Evolutionary conservation across 2,113 vertebrate species (phyloP).

Genomic region (Percina caprodes): DNA sequence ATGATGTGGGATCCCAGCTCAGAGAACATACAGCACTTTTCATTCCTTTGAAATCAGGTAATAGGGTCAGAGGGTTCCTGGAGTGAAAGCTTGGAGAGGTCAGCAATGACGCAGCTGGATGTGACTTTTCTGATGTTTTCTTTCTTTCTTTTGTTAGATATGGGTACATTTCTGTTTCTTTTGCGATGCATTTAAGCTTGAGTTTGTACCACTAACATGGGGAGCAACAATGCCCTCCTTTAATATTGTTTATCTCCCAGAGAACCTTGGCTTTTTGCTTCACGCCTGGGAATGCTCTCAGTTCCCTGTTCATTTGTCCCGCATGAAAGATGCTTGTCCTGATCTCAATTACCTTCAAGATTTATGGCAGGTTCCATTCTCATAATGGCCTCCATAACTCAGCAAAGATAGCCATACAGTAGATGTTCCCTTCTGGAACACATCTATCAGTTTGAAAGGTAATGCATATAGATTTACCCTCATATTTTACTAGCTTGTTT

Average conservation of each 20-base stretch:
- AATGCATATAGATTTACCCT: slow-evolving; percentile 38
- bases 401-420: slow-evolving; percentile 50
- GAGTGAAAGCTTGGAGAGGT: slow-evolving; percentile 5
- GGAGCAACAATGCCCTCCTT: slow-evolving; percentile 9
- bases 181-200: neutral
- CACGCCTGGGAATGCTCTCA: slow-evolving; percentile 29
- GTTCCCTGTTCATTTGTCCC: slow-evolving; percentile 43
- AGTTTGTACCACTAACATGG: slow-evolving; percentile 15
- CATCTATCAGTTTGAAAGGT: slow-evolving; percentile 46
- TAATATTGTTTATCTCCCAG: neutral
- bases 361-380: slow-evolving; percentile 55
- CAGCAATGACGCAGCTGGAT: neutral
- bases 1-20: slow-evolving; percentile 11
- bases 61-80: slow-evolving; percentile 1
- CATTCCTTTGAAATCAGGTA: slow-evolving; percentile 22
- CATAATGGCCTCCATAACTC: slow-evolving; percentile 50
- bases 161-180: neutral
- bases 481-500: slow-evolving; percentile 25
- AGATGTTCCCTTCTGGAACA: slow-evolving; percentile 56
- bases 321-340: slow-evolving; percentile 49
- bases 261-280: slow-evolving; percentile 26
- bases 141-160: no score
- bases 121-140: neutral
- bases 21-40: slow-evolving; percentile 15
- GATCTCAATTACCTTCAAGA: slow-evolving; percentile 48